These are phyloP conservation scores for Steinernema carpocapsae DNA, from an alignment of 2,888 invertebrate genomes.

Conservation along the genomic window DNA sequence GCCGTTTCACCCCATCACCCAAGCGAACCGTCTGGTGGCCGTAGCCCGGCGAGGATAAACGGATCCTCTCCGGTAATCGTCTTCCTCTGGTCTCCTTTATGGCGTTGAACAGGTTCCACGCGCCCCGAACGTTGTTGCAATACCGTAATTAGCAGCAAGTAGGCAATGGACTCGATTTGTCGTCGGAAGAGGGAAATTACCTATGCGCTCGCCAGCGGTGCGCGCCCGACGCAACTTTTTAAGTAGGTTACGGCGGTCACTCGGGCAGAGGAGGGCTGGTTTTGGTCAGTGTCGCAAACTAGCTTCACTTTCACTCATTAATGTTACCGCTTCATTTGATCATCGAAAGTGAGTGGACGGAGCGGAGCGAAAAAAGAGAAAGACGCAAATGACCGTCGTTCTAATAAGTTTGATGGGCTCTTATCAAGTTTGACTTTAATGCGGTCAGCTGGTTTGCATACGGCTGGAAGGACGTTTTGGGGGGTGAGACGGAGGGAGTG, in stretches of 20 bases:
- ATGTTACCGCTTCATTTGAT: not conserved
- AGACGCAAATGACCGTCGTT: too few species aligned
- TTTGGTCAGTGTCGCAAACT: not conserved
- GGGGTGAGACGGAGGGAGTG: too few species aligned
- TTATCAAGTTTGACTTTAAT: too few species aligned
- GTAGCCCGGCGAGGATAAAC: not conserved
- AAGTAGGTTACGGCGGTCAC: constrained; percentile 19
- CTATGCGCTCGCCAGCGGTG: too few species aligned
- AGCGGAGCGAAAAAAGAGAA: too few species aligned
- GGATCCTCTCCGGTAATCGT: constrained; percentile 1
- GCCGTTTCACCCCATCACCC: too few species aligned
- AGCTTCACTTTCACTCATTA: not conserved
- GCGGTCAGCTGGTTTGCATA: too few species aligned
- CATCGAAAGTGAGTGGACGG: not conserved
- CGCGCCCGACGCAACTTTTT: not conserved
- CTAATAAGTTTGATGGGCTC: too few species aligned
- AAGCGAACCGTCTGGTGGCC: too few species aligned
- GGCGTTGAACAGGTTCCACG: not conserved
- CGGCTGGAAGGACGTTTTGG: too few species aligned
- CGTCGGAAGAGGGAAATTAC: not conserved
- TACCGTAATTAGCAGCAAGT: constrained; percentile 2
- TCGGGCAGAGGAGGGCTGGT: too few species aligned
- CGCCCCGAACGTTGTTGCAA: not conserved
- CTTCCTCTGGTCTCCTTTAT: constrained; percentile 2
- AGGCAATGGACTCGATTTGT: constrained; percentile 27